phyloP scores from a whole-genome alignment of 2,113 vertebrate species.

The Actinemys pallida region DNA sequence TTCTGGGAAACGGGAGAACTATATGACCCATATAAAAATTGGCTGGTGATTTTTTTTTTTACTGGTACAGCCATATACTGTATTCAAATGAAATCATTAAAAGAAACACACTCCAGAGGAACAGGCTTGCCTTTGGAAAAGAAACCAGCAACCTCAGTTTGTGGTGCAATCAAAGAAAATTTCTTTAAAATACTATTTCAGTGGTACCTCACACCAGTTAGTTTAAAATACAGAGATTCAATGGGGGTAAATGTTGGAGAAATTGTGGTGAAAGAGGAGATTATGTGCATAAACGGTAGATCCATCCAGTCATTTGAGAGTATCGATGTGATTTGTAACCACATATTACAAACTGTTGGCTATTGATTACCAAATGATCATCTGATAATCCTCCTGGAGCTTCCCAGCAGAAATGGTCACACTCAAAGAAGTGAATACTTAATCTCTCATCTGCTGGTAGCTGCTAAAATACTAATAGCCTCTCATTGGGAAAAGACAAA shows the following conservation, averaged over 20 bases:
- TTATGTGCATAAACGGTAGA: slow-evolving; percentile 38
- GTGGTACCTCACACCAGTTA: too few species aligned
- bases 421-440: slow-evolving; percentile 53
- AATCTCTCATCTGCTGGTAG: slow-evolving; percentile 45
- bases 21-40: too few species aligned
- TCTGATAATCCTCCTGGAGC: slow-evolving; percentile 23
- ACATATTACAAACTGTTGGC: slow-evolving; percentile 63
- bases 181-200: too few species aligned
- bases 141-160: too few species aligned
- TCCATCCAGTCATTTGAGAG: neutral
- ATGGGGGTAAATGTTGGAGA: slow-evolving; percentile 9
- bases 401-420: slow-evolving; percentile 2
- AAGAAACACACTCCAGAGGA: too few species aligned
- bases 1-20: too few species aligned
- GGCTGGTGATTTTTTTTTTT: too few species aligned
- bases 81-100: too few species aligned
- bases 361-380: slow-evolving; percentile 68
- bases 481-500: slow-evolving; percentile 18
- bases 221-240: too few species aligned
- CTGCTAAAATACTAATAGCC: neutral
- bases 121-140: too few species aligned
- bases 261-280: slow-evolving; percentile 25
- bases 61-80: too few species aligned
- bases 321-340: slow-evolving; percentile 41
- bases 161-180: too few species aligned